Conservation (phyloP, 2,797 vertebrate species). For the Melanotaenia maccullochi region DNA sequence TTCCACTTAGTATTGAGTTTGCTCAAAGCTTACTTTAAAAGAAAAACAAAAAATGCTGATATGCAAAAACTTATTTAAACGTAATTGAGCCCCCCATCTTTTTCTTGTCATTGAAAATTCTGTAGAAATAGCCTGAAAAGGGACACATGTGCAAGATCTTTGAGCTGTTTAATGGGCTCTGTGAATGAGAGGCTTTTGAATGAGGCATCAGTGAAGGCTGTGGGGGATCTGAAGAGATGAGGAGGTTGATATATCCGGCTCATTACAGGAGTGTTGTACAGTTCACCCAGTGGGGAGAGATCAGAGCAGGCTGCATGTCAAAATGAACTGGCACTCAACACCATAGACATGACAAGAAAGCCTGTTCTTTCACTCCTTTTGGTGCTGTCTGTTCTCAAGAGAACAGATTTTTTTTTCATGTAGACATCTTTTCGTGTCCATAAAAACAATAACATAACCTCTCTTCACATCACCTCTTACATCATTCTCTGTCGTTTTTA, state of each 20-base stretch:
- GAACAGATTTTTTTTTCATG: background rate
- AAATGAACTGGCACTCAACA: slow-evolving; percentile 26
- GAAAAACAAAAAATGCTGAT: background rate
- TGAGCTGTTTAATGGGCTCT: slow-evolving; percentile 15
- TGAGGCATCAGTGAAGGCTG: slow-evolving; percentile 26
- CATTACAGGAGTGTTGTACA: slow-evolving; percentile 34
- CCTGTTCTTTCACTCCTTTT: slow-evolving; percentile 9
- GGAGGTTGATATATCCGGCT: slow-evolving; percentile 43
- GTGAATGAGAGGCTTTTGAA: slow-evolving; percentile 1
- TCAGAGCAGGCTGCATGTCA: slow-evolving; percentile 54
- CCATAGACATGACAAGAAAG: slow-evolving; percentile 37
- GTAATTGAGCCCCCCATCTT: background rate
- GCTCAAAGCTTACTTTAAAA: background rate
- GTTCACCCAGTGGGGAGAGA: slow-evolving; percentile 51
- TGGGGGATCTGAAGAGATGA: slow-evolving; percentile 10
- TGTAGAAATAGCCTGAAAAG: background rate
- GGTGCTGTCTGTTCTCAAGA: slow-evolving; percentile 1
- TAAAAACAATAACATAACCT: background rate
- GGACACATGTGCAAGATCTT: background rate
- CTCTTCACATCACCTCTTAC: background rate
- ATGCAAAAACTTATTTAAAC: background rate
- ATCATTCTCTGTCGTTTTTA: slow-evolving; percentile 7
- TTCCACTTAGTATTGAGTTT: background rate
- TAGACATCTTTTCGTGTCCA: slow-evolving; percentile 17
- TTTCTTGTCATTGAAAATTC: background rate